phyloP scores from a whole-genome alignment of 2,113 vertebrate genomes.

The Pampusana beccarii region DNA sequence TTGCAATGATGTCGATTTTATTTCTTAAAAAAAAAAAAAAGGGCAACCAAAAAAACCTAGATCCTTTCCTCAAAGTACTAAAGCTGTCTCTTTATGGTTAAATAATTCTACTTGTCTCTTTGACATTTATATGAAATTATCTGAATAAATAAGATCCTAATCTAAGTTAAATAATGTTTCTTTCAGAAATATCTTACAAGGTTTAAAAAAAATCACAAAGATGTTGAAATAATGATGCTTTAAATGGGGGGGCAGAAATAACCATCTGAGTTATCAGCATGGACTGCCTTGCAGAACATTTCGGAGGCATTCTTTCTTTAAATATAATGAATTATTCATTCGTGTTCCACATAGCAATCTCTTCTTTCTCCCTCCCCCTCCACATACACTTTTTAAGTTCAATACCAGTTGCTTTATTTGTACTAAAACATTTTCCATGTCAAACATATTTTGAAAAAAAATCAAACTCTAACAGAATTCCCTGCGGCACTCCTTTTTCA shows the following conservation, averaged over 20 bases:
- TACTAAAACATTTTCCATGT: slow-evolving; percentile 96
- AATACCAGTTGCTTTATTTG: slow-evolving; percentile 95
- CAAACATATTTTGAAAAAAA: slow-evolving; percentile 85
- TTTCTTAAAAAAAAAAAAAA: not conserved
- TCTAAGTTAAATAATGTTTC: slow-evolving; percentile 75
- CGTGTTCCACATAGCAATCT: slow-evolving; percentile 78
- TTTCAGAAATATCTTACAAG: slow-evolving; percentile 61
- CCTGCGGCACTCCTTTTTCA: slow-evolving; percentile 91
- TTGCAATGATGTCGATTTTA: not conserved
- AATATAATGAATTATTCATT: slow-evolving; percentile 95
- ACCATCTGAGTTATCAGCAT: slow-evolving; percentile 76
- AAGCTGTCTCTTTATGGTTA: slow-evolving; percentile 64
- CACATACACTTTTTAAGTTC: slow-evolving; percentile 82
- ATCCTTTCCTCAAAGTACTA: slow-evolving; percentile 65
- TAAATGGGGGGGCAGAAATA: slow-evolving; percentile 74
- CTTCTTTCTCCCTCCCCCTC: slow-evolving; percentile 53
- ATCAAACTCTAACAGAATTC: slow-evolving; percentile 87
- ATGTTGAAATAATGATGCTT: slow-evolving; percentile 81
- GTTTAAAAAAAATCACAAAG: slow-evolving; percentile 62
- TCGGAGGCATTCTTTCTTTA: slow-evolving; percentile 84
- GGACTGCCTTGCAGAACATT: slow-evolving; percentile 79
- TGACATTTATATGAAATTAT: slow-evolving; percentile 76
- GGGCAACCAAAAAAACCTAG: not conserved
- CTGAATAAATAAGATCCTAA: slow-evolving; percentile 72
- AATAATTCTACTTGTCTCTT: slow-evolving; percentile 70